Base-by-base conservation (phyloP, 2,797 vertebrate species). In the Stomatorhinus walkeri region DNA sequence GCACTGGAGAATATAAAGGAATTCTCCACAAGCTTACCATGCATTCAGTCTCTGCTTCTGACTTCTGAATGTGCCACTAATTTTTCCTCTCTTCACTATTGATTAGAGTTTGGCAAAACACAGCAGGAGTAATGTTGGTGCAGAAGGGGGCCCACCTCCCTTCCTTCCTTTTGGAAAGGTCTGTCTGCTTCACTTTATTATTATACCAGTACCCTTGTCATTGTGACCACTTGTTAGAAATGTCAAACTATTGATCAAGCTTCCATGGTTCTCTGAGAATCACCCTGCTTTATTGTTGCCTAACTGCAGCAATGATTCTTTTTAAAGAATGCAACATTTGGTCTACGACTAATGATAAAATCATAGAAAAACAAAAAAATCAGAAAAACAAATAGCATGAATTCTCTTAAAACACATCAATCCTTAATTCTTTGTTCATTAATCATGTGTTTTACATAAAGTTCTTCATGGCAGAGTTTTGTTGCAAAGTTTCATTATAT, bases 141-240 rank as follows among this genome's bases (percentile, higher is more conserved):
- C 97, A 0, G 98, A 99, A 95, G 98, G 98, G 81, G 98, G 98
- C 90, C 98, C 98, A 14, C 98, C 98, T 91, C 98, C 98, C 46
- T 99, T 99, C 94, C 92, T 99, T 90, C 97, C 97, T 91, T 99
- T 99, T 93, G 98, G 98, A 91, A 98, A 99, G 97, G 98, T 99
- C 95, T 92, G 94, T 87, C 24, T 36, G 51, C 9, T 85, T 85
- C 46, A 40, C 51, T 54, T 56, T 32, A 84, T 84, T 85, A 48
- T 51, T 48, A 85, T 48, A 40, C 32, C 28, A 40, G 68, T 28
- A 28, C 59, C 9, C 22, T 12, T 28, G 22, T 40, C 68, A 40
- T 76, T 36, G 68, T 1, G 14, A 76, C 32, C 32, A 7, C 68
- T 76, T 76, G 68, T 36, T 36, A 76, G 64, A 68, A 72, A 72